phyloP scores from a whole-genome alignment of 2,797 vertebrate genomes.

The Muscicapa striata region DNA sequence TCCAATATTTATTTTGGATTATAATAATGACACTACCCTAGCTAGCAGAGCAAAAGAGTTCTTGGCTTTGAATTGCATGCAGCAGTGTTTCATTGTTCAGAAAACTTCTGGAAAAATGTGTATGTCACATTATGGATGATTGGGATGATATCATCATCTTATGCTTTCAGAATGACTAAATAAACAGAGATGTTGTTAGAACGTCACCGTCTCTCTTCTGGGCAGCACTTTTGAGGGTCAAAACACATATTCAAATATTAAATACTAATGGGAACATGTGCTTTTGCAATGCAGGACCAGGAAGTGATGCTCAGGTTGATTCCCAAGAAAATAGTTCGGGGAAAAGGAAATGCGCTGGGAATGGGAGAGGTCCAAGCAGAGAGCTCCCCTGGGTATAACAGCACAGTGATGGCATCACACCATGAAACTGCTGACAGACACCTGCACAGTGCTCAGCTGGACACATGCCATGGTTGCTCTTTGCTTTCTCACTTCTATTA shows the following conservation, averaged over 20 bases:
- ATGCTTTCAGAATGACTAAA: neutral
- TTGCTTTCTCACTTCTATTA: neutral
- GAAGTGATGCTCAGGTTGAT: neutral
- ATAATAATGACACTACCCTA: neutral
- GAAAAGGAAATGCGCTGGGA: neutral
- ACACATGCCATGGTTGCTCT: neutral
- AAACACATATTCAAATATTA: neutral
- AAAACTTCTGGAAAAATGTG: neutral
- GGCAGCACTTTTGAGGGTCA: neutral
- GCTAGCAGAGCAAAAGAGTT: neutral
- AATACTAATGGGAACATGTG: neutral
- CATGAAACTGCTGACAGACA: neutral
- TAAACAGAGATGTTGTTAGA: neutral
- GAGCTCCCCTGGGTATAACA: neutral
- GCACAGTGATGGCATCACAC: rapidly evolving
- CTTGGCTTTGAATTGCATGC: neutral
- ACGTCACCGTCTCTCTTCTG: neutral
- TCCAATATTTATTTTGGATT: neutral
- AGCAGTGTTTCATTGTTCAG: neutral
- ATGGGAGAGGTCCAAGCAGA: neutral
- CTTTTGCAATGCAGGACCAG: neutral
- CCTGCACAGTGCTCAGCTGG: neutral
- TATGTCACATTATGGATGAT: neutral
- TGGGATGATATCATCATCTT: neutral
- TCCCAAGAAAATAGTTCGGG: neutral